Evolutionary conservation across 2,888 invertebrate genomes (phyloP).

Genomic region (Caenorhabditis zanzibari): DNA sequence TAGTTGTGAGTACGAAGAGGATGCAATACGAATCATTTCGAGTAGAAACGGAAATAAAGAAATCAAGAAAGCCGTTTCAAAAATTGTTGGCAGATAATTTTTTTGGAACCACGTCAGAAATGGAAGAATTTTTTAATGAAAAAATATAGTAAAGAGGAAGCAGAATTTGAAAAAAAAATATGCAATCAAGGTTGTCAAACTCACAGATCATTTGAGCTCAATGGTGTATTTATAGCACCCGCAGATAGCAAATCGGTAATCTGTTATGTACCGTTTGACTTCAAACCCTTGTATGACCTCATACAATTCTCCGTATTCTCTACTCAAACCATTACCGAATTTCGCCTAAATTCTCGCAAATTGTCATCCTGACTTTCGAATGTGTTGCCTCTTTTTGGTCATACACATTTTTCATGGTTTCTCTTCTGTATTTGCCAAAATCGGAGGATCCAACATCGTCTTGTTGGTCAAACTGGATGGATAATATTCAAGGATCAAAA

Average conservation of each 20-base stretch:
- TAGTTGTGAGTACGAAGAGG: slow-evolving; percentile 43
- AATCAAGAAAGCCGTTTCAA: background rate
- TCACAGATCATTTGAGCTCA: too few species aligned
- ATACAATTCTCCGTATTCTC: too few species aligned
- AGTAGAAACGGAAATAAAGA: slow-evolving; percentile 37
- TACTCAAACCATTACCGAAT: background rate
- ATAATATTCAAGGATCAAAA: background rate
- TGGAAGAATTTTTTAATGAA: too few species aligned
- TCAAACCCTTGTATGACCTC: too few species aligned
- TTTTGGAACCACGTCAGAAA: background rate
- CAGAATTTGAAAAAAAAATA: too few species aligned
- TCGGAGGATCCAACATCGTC: background rate
- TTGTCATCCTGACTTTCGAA: background rate
- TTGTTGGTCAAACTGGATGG: background rate
- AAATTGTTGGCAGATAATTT: background rate
- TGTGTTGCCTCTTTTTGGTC: background rate
- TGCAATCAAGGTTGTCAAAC: too few species aligned
- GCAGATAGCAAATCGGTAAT: too few species aligned
- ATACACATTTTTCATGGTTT: background rate
- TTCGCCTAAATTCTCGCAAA: background rate
- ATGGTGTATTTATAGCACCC: too few species aligned
- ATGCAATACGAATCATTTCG: slow-evolving; percentile 49
- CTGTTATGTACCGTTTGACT: too few species aligned
- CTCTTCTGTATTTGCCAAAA: background rate
- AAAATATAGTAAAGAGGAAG: too few species aligned